Evolutionary conservation across 1,140 invertebrate species (phyloP).

Genomic region (Watersipora subatra): DNA sequence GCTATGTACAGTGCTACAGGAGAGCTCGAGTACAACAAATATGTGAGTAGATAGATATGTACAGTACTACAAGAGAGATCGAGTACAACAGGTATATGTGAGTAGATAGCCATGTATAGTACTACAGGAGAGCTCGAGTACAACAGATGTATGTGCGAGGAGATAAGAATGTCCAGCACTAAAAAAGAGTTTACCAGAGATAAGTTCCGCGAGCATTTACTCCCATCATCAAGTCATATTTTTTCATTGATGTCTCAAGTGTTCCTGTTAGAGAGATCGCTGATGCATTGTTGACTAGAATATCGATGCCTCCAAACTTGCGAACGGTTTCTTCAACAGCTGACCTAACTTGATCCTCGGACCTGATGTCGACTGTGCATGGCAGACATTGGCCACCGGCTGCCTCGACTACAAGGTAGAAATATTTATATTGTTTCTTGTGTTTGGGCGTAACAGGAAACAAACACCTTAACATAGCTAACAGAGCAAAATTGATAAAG

Average conservation of each 20-base stretch:
- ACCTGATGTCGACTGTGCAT: conserved; percentile 82
- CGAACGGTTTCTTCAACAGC: conserved; percentile 76
- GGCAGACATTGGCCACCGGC: conserved; percentile 79
- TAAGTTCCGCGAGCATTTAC: conserved; percentile 41
- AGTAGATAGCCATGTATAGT: no score
- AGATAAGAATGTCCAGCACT: no score
- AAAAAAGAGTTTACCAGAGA: conserved; percentile 38
- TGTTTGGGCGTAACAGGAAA: no score
- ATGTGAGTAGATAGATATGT: no score
- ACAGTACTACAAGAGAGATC: no score
- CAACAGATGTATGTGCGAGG: no score
- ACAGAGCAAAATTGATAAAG: no score
- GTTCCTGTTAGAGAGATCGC: conserved; percentile 85
- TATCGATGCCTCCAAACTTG: conserved; percentile 91
- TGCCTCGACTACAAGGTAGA: conserved; percentile 58
- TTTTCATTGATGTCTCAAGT: conserved; percentile 77
- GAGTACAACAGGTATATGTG: no score
- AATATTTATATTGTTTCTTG: background rate
- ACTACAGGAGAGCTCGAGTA: no score
- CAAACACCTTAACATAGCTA: no score
- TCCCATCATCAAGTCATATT: conserved; percentile 41
- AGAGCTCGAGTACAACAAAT: no score
- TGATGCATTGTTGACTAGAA: conserved; percentile 86
- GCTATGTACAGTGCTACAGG: no score
- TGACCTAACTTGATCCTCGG: conserved; percentile 51